Evolutionary conservation across 2,888 invertebrate species (phyloP).

Genomic region (Corbicula japonica): DNA sequence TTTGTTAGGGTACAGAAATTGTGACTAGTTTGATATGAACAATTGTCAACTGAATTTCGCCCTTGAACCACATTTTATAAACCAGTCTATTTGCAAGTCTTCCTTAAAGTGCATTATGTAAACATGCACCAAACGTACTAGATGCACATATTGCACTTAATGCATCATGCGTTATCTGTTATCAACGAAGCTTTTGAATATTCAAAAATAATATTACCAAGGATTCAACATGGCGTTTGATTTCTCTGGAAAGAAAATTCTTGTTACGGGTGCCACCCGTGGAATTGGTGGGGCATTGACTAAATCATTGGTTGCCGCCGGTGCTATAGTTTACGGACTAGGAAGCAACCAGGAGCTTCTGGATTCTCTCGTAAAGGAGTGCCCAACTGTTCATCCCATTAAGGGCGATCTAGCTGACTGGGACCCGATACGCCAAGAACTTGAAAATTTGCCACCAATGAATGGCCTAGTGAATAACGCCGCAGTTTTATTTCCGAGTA

Average conservation of each 20-base stretch:
- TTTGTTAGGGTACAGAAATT: too few relatives aligned
- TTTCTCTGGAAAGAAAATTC: conserved; percentile 3
- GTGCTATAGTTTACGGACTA: conserved; percentile 1
- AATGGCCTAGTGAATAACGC: conserved; percentile 97
- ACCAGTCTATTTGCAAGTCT: too few relatives aligned
- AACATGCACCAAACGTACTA: too few relatives aligned
- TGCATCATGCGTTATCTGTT: too few relatives aligned
- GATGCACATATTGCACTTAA: too few relatives aligned
- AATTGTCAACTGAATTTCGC: too few relatives aligned
- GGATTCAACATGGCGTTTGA: not conserved
- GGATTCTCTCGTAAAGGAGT: conserved; percentile 80
- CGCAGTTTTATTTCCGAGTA: conserved; percentile 91
- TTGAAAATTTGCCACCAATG: conserved; percentile 90
- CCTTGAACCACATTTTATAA: too few relatives aligned
- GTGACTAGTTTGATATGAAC: too few relatives aligned
- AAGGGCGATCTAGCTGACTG: conserved; percentile 92
- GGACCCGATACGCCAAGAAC: conserved; percentile 90
- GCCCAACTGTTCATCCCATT: conserved; percentile 84
- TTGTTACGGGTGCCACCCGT: conserved; percentile 7
- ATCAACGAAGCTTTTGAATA: too few relatives aligned
- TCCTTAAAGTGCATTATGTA: too few relatives aligned
- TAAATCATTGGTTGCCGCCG: not conserved
- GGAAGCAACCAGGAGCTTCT: not conserved
- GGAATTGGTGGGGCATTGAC: not conserved
- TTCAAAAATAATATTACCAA: too few relatives aligned